A percentile compares a stretch with the other conserved stretches of the same genome.
phyloP scores from a whole-genome alignment of 1,140 invertebrate genomes.

The Harlomillsia oculata region DNA sequence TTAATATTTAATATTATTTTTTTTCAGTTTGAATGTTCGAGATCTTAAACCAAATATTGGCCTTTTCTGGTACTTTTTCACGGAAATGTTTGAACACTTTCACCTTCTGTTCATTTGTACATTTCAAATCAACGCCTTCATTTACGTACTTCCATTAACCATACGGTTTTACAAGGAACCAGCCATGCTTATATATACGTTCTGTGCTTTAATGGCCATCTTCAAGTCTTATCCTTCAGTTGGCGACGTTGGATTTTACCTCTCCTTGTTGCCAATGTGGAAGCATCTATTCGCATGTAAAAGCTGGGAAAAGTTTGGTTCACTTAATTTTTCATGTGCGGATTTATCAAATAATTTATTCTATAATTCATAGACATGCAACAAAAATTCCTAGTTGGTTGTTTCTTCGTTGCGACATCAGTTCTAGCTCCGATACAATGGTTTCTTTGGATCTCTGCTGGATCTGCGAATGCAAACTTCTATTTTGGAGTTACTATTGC shows the following conservation, averaged over 20 bases:
- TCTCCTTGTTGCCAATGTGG: conserved; percentile 83
- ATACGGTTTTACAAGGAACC: conserved; percentile 78
- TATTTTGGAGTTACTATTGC: conserved; percentile 96
- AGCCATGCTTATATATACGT: conserved; percentile 69
- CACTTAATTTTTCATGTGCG: background rate
- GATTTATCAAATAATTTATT: conserved; percentile 13
- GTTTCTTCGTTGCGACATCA: conserved; percentile 77
- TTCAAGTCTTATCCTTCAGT: conserved; percentile 96
- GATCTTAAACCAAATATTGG: conserved; percentile 95
- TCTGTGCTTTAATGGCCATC: conserved; percentile 74
- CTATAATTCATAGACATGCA: conserved; percentile 61
- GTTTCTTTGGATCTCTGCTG: conserved; percentile 96
- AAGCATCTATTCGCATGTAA: conserved; percentile 80
- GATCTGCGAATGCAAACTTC: conserved; percentile 98
- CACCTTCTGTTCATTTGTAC: conserved; percentile 85
- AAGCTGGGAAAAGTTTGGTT: no score
- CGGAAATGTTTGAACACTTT: conserved; percentile 99
- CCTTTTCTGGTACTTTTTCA: conserved; percentile 99
- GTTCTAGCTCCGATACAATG: conserved; percentile 88
- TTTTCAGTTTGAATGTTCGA: conserved; percentile 65
- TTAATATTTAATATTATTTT: conserved; percentile 32
- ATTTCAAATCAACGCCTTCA: conserved; percentile 91
- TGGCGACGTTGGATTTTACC: conserved; percentile 85
- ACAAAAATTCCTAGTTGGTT: conserved; percentile 81
- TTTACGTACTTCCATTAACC: conserved; percentile 82